Percentiles rank a stretch among this genome's conserved stretches.
phyloP scores from a whole-genome alignment of 2,113 vertebrate genomes.

The Chitala chitala region DNA sequence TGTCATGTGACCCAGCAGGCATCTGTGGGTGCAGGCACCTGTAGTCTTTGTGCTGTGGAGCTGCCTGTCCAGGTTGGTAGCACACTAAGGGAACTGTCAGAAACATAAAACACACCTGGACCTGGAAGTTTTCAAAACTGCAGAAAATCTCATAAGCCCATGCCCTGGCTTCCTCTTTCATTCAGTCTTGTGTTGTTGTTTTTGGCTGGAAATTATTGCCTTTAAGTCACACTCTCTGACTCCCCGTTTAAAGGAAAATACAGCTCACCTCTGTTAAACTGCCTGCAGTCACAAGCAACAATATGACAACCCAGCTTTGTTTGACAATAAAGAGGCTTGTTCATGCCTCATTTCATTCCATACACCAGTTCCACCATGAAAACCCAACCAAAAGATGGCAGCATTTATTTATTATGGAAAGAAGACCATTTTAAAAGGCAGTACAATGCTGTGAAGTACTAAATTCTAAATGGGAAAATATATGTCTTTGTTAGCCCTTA shows the following conservation, averaged over 20 bases:
- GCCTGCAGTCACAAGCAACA: conserved; percentile 4
- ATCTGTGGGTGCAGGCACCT: background rate
- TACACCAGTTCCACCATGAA: too few species aligned
- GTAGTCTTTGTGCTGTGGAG: background rate
- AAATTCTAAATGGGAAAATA: background rate
- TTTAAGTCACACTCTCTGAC: conserved; percentile 7
- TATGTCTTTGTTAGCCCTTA: background rate
- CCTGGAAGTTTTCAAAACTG: conserved; percentile 17
- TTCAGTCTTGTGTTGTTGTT: conserved; percentile 50
- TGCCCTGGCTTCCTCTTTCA: conserved; percentile 24
- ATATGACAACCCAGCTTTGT: background rate
- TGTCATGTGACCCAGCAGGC: background rate
- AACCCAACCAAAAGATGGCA: too few species aligned
- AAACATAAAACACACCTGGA: conserved; percentile 5
- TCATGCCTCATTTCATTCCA: too few species aligned
- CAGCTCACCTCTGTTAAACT: conserved; percentile 14
- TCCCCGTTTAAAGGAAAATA: conserved; percentile 34
- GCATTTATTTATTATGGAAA: too few species aligned
- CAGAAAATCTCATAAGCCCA: conserved; percentile 35
- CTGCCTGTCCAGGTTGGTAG: conserved; percentile 11
- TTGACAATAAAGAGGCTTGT: too few species aligned
- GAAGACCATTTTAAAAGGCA: background rate
- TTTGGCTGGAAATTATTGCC: conserved; percentile 37
- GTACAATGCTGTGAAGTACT: background rate
- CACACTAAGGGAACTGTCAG: conserved; percentile 46